A percentile compares a stretch with the other conserved stretches of the same genome.
phyloP scores from a whole-genome alignment of 1,140 invertebrate species.

The Scaptomyza montana region DNA sequence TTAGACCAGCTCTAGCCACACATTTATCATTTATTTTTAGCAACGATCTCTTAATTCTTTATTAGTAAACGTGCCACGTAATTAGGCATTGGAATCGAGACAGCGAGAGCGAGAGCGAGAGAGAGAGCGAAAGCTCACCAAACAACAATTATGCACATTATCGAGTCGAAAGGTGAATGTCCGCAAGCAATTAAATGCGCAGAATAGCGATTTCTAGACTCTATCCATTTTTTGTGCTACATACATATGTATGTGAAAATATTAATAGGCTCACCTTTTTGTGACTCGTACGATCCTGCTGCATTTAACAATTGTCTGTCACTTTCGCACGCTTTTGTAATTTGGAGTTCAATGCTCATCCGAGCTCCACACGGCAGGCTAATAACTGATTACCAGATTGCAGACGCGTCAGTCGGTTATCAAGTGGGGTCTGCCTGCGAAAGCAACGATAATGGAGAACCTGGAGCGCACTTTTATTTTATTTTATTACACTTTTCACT shows the following conservation, averaged over 20 bases:
- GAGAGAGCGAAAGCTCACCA: not conserved
- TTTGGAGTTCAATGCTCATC: conserved; percentile 76
- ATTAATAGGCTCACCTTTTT: not conserved
- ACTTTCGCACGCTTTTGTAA: conserved; percentile 54
- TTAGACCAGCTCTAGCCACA: not conserved
- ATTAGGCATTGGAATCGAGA: not conserved
- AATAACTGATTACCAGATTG: conserved; percentile 57
- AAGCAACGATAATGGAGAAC: conserved; percentile 45
- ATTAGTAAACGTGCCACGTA: not conserved
- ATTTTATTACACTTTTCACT: conserved; percentile 29
- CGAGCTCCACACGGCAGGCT: conserved; percentile 45
- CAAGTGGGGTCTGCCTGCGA: conserved; percentile 1
- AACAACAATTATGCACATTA: too few relatives aligned
- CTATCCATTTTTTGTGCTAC: too few relatives aligned
- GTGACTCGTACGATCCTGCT: conserved; percentile 5
- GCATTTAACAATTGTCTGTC: conserved; percentile 21
- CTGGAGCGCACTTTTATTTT: conserved; percentile 14
- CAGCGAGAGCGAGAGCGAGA: not conserved
- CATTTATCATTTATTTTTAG: not conserved
- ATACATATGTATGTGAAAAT: not conserved
- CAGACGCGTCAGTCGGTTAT: conserved; percentile 43
- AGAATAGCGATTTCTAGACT: too few relatives aligned
- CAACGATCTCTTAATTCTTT: not conserved
- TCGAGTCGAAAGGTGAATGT: too few relatives aligned
- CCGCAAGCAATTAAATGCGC: too few relatives aligned